A percentile compares a stretch with the other conserved stretches of the same genome.
phyloP scores from a whole-genome alignment of 2,888 invertebrate genomes.

The Anoplius nigerrimus region DNA sequence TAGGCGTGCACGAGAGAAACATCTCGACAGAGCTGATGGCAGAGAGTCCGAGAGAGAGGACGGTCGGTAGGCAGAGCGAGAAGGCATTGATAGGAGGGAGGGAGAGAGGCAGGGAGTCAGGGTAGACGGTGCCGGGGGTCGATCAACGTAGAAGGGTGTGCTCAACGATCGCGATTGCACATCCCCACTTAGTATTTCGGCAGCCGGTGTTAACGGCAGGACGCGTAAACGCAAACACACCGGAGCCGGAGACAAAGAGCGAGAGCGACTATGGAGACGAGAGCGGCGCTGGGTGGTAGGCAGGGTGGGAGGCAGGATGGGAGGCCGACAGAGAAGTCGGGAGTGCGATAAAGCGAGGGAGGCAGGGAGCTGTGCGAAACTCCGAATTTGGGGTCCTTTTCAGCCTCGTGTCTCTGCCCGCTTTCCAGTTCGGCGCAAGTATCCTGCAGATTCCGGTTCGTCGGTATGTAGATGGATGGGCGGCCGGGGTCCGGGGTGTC shows the following conservation, averaged over 20 bases:
- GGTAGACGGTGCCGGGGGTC: slow-evolving; percentile 14
- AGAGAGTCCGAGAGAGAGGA: not conserved
- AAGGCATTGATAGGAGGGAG: slow-evolving; percentile 11
- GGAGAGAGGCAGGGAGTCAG: slow-evolving; percentile 22
- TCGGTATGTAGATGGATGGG: too few relatives aligned
- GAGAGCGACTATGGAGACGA: slow-evolving; percentile 3
- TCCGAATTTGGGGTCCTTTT: slow-evolving; percentile 2
- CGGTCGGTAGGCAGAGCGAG: slow-evolving; percentile 6
- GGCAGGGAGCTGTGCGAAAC: not conserved
- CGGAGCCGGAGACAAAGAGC: slow-evolving; percentile 13
- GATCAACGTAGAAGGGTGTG: slow-evolving; percentile 37
- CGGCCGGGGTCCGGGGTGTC: too few relatives aligned
- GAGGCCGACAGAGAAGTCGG: slow-evolving; percentile 4
- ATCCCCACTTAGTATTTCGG: slow-evolving; percentile 58
- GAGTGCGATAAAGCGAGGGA: not conserved
- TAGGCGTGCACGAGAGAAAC: slow-evolving; percentile 18
- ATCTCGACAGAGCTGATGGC: slow-evolving; percentile 9
- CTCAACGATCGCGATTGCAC: slow-evolving; percentile 58
- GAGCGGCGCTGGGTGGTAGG: too few relatives aligned
- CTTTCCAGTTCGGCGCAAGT: not conserved
- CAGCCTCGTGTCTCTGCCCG: not conserved
- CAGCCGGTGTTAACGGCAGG: slow-evolving; percentile 56
- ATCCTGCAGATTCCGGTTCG: not conserved
- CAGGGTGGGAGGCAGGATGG: not conserved
- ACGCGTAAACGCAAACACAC: slow-evolving; percentile 60